Base-by-base conservation (phyloP, 2,113 vertebrate genomes). In the Oncorhynchus mykiss region DNA sequence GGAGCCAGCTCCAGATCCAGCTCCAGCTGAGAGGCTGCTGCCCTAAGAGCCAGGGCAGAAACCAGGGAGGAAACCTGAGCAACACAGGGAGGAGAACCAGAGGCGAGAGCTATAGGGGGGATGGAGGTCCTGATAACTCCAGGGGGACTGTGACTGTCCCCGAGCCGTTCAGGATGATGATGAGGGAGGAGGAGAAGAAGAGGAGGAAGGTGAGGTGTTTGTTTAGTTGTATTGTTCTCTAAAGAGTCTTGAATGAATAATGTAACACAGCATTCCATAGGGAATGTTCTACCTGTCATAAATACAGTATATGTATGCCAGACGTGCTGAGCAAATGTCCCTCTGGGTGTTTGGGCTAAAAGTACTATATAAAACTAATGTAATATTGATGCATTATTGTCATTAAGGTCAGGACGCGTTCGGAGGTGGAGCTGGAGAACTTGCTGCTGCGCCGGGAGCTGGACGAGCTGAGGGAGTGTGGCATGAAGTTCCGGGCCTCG, bases 91-190 rank as follows among this genome's bases (percentile, higher is more conserved):
- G 14, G 12, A 13, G 49, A 54, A 54, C 16, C 49, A 54, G 14
- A 54, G 49, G 1, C 3, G 16, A 62, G 18, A 64, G 4, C 54
- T 29, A 16, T 18, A 48, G 72, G 69, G 76, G 70, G 72, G 84
- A 16, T 51, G 86, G 70, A 68, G 92, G 91, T 62, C 73, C 78
- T 8, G 93, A 92, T 74, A 78, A 49, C 0, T 91, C 94, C 89
- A 88, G 81, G 31, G 93, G 93, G 57, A 95, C 76, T 76, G 71
- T 95, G 39, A 98, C 97, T 0, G 86, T 97, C 51, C 97, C 97
- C 71, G 90, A 90, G 81, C 97, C 97, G 22, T 99, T 98, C 89
- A 91, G 94, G 76, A 99, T 99, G 97, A 98, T 91, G 39, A 80
- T 97, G 74, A 89, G 97, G 59, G 97, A 99, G 85, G 93, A 95